Evolutionary conservation across 2,113 vertebrate species (phyloP).

Genomic region (Nestor notabilis): DNA sequence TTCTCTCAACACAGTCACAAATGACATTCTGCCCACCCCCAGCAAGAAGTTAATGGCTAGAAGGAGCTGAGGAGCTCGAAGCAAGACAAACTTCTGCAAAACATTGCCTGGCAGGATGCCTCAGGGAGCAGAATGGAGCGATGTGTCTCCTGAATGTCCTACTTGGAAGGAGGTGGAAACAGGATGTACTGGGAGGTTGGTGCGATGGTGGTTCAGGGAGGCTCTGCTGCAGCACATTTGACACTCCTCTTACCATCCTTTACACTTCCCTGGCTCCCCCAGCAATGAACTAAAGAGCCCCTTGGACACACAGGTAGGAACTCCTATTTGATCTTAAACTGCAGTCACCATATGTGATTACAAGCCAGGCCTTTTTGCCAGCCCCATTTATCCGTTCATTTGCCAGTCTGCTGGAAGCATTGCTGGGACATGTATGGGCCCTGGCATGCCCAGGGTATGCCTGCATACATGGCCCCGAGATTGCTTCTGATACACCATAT

Average conservation of each 20-base stretch:
- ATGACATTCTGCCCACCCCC: background rate
- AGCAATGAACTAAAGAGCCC: background rate
- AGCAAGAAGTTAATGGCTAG: background rate
- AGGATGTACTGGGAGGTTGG: background rate
- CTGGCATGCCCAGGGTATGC: rapidly evolving
- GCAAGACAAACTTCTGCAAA: background rate
- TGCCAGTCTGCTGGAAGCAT: background rate
- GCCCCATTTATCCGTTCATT: background rate
- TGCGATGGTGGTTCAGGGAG: background rate
- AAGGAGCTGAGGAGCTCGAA: background rate
- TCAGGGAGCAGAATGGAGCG: background rate
- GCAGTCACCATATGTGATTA: too few relatives aligned
- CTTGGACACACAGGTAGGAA: background rate
- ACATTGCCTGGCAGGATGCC: background rate
- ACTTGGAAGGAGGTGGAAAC: background rate
- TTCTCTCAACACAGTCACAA: too few relatives aligned
- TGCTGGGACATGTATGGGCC: background rate
- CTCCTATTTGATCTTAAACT: background rate
- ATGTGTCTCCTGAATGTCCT: background rate
- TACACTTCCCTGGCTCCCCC: background rate
- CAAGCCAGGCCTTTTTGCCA: background rate
- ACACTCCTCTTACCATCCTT: background rate
- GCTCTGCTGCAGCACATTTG: background rate
- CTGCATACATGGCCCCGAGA: background rate
- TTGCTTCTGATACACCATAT: background rate